phyloP scores from a whole-genome alignment of 64 coral and sea anemone genomes.

The Pocillopora damicornis region DNA sequence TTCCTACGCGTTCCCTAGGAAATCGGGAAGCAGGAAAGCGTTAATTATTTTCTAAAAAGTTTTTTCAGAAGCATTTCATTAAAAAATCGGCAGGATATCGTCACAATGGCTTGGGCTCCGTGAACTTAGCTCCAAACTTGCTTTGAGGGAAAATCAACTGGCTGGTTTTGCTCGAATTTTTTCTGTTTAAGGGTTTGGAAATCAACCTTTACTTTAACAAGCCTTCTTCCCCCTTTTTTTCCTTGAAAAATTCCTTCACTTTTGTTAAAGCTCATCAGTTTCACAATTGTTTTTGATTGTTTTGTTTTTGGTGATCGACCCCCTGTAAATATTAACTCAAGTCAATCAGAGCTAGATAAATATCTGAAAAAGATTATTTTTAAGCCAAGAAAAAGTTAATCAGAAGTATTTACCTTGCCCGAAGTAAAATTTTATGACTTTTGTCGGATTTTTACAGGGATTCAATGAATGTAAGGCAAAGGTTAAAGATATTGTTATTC shows the following conservation, averaged over 20 bases:
- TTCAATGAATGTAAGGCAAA: not conserved
- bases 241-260: not conserved
- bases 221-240: not conserved
- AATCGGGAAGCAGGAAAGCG: not conserved
- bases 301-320: not conserved
- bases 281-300: conserved; percentile 2
- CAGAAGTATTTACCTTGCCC: too few species aligned
- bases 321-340: conserved; percentile 16
- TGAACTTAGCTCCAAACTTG: not conserved
- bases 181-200: not conserved
- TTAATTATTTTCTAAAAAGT: conserved; percentile 2
- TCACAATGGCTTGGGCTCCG: not conserved
- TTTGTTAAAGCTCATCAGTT: not conserved
- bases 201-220: not conserved
- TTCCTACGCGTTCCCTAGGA: not conserved
- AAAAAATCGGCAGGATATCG: conserved; percentile 38
- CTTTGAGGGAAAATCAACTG: not conserved
- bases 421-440: not conserved
- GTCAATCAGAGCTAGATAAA: not conserved
- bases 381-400: not conserved
- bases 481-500: not conserved
- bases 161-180: not conserved
- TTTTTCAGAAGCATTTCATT: conserved; percentile 23
- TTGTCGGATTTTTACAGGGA: not conserved
- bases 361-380: not conserved